Evolutionary conservation across 2,113 vertebrate species (phyloP), one percentile per base, ranked within the genome.

Genomic region (Acanthisitta chloris): DNA sequence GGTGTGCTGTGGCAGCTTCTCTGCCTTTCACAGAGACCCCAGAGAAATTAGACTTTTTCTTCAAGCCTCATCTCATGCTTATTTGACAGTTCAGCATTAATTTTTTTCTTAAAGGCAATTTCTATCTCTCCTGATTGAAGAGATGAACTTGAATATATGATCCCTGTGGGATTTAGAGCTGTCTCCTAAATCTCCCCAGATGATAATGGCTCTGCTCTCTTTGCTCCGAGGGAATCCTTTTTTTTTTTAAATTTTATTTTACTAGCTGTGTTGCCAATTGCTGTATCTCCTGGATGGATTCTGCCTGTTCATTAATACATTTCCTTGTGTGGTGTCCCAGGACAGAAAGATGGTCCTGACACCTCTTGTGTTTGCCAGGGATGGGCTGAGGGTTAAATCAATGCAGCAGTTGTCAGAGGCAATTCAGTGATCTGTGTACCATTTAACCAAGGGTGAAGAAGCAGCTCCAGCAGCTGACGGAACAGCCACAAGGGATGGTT

Each of bases 151-250:
- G 77, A 71, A 74, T 92, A 20, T 46, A 40, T 14, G 61, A 67
- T 89, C 65, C 78, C 46, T n/a, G 36, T 81, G 90, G 93, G 87
- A 78, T 54, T 84, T 58, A 10, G 59, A 74, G 55, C 92, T 79
- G 81, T 87, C 87, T 95, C 61, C 90, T 95, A 87, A 94, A 93
- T 94, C 87, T 96, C 89, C 80, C 87, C 12, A 8, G 81, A 74
- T 84, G 69, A 42, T 62, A 42, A 89, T 55, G 77, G 46, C 65
- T 91, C 46, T 66, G 38, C 89, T 91, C 23, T 64, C 43, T 83
- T 70, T 18, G 42, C 81, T 94, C 59, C 0, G 1, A 87, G 81
- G 52, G 34, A 86, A 82, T 91, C 9, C 2, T 78, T 77, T 70
- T 64, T 9, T 62, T 42, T 46, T 21, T 4, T n/a, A n/a, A n/a